Conservation (phyloP, 2,113 vertebrate genomes). For the Thinocorus orbignyianus region DNA sequence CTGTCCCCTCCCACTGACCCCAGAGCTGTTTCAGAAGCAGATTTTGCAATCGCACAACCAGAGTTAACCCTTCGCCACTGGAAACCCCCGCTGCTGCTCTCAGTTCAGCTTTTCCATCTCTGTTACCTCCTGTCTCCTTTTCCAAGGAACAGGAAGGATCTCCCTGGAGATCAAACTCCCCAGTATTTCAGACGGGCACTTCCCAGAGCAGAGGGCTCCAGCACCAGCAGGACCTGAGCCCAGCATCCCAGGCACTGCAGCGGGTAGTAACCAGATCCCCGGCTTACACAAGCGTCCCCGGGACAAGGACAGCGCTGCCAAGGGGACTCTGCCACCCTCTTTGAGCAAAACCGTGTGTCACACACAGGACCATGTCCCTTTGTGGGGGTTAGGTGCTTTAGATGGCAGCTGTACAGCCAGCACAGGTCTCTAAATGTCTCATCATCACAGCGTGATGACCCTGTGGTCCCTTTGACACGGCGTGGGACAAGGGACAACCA, state of each 20-base stretch:
- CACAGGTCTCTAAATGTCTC: neutral
- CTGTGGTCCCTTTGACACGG: accelerated
- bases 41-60: neutral
- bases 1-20: neutral
- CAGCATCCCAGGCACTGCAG: neutral
- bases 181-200: accelerated
- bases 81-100: neutral
- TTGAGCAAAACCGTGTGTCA: neutral
- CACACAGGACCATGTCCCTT: accelerated
- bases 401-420: accelerated
- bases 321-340: neutral
- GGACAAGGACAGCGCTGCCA: neutral
- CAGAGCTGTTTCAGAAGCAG: neutral
- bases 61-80: neutral
- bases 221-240: neutral
- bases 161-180: neutral
- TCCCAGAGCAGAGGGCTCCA: accelerated
- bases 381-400: accelerated
- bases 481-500: neutral
- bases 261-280: neutral
- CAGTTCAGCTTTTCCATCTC: neutral
- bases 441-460: accelerated
- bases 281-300: neutral
- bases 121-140: neutral
- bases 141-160: neutral